Evolutionary conservation across 2,888 invertebrate species (phyloP).

Genomic region (Sicus ferrugineus): DNA sequence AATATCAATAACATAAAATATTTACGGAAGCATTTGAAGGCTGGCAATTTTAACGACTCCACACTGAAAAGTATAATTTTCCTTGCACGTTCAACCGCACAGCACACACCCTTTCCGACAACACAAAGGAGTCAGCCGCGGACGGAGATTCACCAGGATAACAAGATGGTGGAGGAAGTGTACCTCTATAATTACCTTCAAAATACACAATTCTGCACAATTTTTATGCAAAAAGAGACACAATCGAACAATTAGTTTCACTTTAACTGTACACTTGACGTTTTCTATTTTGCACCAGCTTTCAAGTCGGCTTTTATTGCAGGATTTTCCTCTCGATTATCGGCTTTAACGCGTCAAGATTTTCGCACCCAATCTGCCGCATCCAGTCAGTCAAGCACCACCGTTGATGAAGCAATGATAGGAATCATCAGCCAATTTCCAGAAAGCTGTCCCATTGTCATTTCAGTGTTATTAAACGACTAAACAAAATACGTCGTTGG

Average conservation of each 20-base stretch:
- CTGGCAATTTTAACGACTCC: no score
- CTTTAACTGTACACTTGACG: slow-evolving; percentile 14
- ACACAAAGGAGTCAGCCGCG: slow-evolving; percentile 20
- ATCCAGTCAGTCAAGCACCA: slow-evolving; percentile 8
- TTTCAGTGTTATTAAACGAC: no score
- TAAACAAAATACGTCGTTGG: no score
- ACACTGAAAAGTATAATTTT: background rate
- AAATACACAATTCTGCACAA: slow-evolving; percentile 25
- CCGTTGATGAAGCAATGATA: slow-evolving; percentile 21
- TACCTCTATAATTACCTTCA: slow-evolving; percentile 17
- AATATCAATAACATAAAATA: no score
- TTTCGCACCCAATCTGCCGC: slow-evolving; percentile 10
- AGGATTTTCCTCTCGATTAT: slow-evolving; percentile 5
- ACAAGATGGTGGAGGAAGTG: slow-evolving; percentile 31
- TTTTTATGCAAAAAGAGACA: background rate
- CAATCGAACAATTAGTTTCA: background rate
- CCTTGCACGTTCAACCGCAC: slow-evolving; percentile 10
- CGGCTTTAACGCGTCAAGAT: slow-evolving; percentile 20
- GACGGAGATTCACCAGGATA: background rate
- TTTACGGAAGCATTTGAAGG: no score
- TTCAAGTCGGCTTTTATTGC: background rate
- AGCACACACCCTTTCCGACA: slow-evolving; percentile 40
- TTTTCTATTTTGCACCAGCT: background rate
- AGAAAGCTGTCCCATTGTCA: background rate
- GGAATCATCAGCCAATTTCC: background rate